These are phyloP conservation scores for Thereva unica DNA, from an alignment of 2,888 invertebrate species.

Conservation along the genomic window DNA sequence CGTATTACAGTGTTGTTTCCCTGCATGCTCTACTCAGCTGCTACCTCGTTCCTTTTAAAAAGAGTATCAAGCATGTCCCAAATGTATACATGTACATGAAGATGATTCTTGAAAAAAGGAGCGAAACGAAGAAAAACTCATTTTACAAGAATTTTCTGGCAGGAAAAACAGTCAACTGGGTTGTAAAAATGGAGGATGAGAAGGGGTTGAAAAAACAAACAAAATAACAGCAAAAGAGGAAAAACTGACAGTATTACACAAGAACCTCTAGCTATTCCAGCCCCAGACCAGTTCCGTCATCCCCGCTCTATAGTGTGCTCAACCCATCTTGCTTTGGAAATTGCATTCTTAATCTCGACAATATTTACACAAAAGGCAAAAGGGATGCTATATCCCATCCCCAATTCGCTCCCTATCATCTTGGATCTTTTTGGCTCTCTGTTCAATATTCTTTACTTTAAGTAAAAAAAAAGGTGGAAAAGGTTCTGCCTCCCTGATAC, in stretches of 20 bases:
- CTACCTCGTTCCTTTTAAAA: neutral
- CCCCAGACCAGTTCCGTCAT: neutral
- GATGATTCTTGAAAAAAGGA: slow-evolving; percentile 19
- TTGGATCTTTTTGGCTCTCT: slow-evolving; percentile 21
- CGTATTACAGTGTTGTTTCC: slow-evolving; percentile 11
- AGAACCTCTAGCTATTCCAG: slow-evolving; percentile 10
- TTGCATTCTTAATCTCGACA: slow-evolving; percentile 37
- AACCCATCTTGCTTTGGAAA: slow-evolving; percentile 12
- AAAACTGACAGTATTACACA: slow-evolving; percentile 19
- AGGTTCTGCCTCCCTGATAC: slow-evolving; percentile 28
- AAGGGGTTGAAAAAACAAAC: slow-evolving; percentile 25
- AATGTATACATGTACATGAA: slow-evolving; percentile 13
- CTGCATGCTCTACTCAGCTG: neutral
- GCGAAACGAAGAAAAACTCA: slow-evolving; percentile 27
- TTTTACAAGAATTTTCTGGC: slow-evolving; percentile 21
- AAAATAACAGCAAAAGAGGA: slow-evolving; percentile 9
- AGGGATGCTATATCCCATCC: slow-evolving; percentile 4
- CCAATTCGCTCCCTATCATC: slow-evolving; percentile 15
- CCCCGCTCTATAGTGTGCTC: neutral
- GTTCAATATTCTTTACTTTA: slow-evolving; percentile 22
- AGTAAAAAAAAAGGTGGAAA: slow-evolving; percentile 4
- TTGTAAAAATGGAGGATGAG: slow-evolving; percentile 10
- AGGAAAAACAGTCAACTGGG: slow-evolving; percentile 24
- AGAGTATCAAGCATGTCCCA: neutral
- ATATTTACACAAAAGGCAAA: slow-evolving; percentile 37